Percentiles rank a stretch among this genome's conserved stretches.
Conservation (phyloP, 2,888 invertebrate species). For the Parnassius glacialis region DNA sequence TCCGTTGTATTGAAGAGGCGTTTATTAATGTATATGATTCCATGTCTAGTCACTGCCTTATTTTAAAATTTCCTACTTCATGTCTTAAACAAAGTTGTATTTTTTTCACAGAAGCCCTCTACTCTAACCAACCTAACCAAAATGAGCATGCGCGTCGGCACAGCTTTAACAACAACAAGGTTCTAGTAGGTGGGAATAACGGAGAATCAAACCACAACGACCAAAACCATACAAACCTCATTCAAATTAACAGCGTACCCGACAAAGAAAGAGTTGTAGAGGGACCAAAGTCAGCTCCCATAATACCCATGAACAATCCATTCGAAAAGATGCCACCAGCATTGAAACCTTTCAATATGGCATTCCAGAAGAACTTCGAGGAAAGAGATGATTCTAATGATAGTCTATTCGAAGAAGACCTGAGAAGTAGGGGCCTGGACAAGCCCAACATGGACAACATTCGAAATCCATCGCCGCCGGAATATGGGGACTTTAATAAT, state of each 20-base stretch:
- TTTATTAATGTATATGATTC: too few species aligned
- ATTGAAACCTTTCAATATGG: slow-evolving; percentile 35
- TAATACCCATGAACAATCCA: slow-evolving; percentile 49
- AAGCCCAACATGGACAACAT: slow-evolving; percentile 24
- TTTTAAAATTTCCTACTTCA: too few species aligned
- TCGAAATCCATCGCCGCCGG: slow-evolving; percentile 38
- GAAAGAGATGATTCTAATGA: slow-evolving; percentile 38
- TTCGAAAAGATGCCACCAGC: slow-evolving; percentile 65
- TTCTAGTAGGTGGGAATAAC: slow-evolving; percentile 64
- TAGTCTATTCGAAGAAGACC: slow-evolving; percentile 54
- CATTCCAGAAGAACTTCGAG: slow-evolving; percentile 1
- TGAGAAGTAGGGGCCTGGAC: slow-evolving; percentile 46
- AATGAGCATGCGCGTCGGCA: slow-evolving; percentile 78
- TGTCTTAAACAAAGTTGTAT: too few species aligned
- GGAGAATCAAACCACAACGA: slow-evolving; percentile 49
- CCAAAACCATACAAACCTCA: slow-evolving; percentile 45
- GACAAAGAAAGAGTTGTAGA: slow-evolving; percentile 34
- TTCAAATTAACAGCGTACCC: slow-evolving; percentile 47
- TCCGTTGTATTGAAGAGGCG: too few species aligned
- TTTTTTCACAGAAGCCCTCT: slow-evolving; percentile 57
- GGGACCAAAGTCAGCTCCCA: slow-evolving; percentile 46
- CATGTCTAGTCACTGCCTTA: too few species aligned
- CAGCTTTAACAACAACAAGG: slow-evolving; percentile 73
- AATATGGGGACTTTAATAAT: slow-evolving; percentile 41
- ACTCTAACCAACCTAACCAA: slow-evolving; percentile 56